phyloP scores from a whole-genome alignment of 1,140 invertebrate genomes.

The Bombus balteatus region DNA sequence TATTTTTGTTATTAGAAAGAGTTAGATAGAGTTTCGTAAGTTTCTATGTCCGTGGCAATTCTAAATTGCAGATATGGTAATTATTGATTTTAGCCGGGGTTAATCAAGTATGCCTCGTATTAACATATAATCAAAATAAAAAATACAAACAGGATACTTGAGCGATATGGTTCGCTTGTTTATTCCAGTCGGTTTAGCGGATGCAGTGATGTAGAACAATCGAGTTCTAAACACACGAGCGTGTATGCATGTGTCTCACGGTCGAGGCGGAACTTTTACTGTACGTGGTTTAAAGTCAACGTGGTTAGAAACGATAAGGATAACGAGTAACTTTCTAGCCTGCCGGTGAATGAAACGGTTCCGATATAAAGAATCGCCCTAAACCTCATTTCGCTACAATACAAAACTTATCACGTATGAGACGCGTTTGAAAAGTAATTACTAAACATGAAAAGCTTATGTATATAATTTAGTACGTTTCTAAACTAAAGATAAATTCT shows the following conservation, averaged over 20 bases:
- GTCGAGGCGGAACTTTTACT: conserved; percentile 7
- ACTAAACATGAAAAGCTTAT: neutral
- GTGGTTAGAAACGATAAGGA: conserved; percentile 14
- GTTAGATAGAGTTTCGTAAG: neutral
- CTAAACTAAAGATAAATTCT: neutral
- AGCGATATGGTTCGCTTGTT: too few species aligned
- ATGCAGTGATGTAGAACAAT: neutral
- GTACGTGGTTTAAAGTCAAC: neutral
- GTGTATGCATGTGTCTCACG: neutral
- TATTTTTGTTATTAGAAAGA: neutral
- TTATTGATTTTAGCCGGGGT: neutral
- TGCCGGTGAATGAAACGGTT: neutral
- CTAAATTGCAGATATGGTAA: neutral
- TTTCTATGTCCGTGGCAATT: neutral
- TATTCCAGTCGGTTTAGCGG: too few species aligned
- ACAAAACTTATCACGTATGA: too few species aligned
- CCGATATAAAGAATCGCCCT: neutral
- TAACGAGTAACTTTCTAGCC: neutral
- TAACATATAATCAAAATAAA: neutral
- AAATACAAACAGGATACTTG: neutral
- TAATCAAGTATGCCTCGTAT: too few species aligned
- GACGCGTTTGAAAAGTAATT: neutral
- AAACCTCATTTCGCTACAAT: neutral
- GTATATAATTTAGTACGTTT: too few species aligned
- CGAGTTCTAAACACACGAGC: neutral